Evolutionary conservation across 2,888 invertebrate genomes (phyloP), one percentile per base, ranked within the genome.

Genomic region (Pollenia angustigena): DNA sequence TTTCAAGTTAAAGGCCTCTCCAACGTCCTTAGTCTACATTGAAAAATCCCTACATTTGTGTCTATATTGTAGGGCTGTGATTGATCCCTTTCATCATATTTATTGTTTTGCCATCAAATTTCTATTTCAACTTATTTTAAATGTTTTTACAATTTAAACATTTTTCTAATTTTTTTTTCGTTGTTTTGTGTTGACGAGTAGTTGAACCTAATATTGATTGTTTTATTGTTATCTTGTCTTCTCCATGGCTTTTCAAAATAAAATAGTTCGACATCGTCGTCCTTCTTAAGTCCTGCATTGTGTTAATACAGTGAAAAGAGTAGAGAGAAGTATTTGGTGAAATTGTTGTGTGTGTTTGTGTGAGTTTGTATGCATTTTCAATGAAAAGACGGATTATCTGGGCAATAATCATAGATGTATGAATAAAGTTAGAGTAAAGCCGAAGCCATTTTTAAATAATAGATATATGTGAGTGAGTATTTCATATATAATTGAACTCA

Each of bases 371-470:
- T 81, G 76, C 72, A 86, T 54, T 84, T 84, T 69, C 84, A 62
- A 78, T 86, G 85, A 91, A 90, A 89, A 90, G 90, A 90, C 90
- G 91, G 91, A 91, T 91, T 91, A 91, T 91, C 91, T 90, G 89
- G 89, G 91, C 91, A 91, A 91, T 91, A 91, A 91, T 91, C 91
- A 90, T 89, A 88, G 89, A 88, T 87, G 89, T 90, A 88, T 90
- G 90, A 89, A 90, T 90, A 89, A 91, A 91, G 91, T 90, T 91
- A 89, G 89, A 90, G 87, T 87, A 88, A 88, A 87, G 88, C 87
- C 89, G 78, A 74, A 83, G 40, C 68, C 68, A 60, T 81, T 85
- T 76, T 81, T 44, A 66, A 83, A 78, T 56, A 79, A 46, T 69
- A 62, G n/a, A 62, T 58, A 18, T 66, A 52, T 16, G 9, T 12